Evolutionary conservation across 2,113 vertebrate genomes (phyloP).

Genomic region (Callopanchax toddi): DNA sequence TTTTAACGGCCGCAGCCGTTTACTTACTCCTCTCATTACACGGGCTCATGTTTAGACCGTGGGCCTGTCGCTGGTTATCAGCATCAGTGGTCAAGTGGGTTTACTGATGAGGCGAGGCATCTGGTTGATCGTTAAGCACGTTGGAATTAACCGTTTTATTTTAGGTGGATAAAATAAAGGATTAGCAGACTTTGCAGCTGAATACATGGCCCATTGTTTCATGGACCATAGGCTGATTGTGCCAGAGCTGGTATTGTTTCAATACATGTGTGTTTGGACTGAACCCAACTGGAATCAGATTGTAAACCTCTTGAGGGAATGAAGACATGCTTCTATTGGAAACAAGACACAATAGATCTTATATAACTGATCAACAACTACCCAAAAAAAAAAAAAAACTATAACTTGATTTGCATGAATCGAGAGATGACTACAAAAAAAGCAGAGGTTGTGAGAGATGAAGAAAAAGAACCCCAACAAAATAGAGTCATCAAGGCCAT

Average conservation of each 20-base stretch:
- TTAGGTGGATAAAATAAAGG: constrained; percentile 19
- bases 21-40: constrained; percentile 72
- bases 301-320: background rate
- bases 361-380: background rate
- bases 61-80: constrained; percentile 67
- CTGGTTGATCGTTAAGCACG: constrained; percentile 58
- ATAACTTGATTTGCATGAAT: background rate
- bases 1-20: constrained; percentile 69
- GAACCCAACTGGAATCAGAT: background rate
- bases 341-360: background rate
- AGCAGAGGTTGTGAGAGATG: constrained; percentile 6
- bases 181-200: constrained; percentile 15
- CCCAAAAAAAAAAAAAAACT: background rate
- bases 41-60: constrained; percentile 64
- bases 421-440: constrained; percentile 17
- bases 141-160: constrained; percentile 48
- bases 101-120: constrained; percentile 58
- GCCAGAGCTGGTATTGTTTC: background rate
- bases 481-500: constrained; percentile 2
- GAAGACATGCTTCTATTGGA: background rate
- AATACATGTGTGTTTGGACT: background rate
- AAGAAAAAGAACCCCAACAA: background rate
- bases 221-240: background rate
- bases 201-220: constrained; percentile 18
- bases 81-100: constrained; percentile 63